Evolutionary conservation across 2,797 vertebrate genomes (phyloP).

Genomic region (Anolis apletophallus): DNA sequence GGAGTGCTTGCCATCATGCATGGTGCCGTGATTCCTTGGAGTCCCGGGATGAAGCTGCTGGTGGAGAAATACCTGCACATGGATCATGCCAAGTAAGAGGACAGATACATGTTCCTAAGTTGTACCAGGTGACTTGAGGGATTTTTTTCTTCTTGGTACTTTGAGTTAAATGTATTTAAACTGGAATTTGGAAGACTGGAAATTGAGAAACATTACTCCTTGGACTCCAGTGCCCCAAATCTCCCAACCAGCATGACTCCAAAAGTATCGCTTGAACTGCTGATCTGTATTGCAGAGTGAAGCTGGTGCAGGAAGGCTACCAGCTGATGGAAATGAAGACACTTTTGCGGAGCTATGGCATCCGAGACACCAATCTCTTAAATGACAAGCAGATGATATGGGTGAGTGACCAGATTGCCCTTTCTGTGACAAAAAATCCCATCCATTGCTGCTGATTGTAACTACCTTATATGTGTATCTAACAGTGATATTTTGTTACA

Average conservation of each 20-base stretch:
- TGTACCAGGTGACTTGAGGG: not conserved
- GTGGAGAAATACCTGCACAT: slow-evolving; percentile 91
- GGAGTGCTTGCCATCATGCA: slow-evolving; percentile 95
- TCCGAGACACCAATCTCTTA: slow-evolving; percentile 90
- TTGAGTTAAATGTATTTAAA: not conserved
- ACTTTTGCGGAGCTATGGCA: slow-evolving; percentile 90
- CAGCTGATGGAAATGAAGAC: slow-evolving; percentile 95
- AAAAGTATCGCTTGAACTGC: too few relatives aligned
- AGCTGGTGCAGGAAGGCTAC: slow-evolving; percentile 92
- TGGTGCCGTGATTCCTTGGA: slow-evolving; percentile 93
- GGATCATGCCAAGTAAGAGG: slow-evolving; percentile 91
- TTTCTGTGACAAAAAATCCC: not conserved
- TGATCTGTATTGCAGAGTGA: slow-evolving; percentile 80
- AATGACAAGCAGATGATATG: slow-evolving; percentile 87
- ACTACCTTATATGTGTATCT: not conserved
- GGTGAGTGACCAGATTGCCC: slow-evolving; percentile 74
- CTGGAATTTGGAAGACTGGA: not conserved
- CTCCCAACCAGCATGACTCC: too few relatives aligned
- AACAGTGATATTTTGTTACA: not conserved
- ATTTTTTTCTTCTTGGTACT: not conserved
- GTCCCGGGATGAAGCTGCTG: slow-evolving; percentile 87
- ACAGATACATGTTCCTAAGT: not conserved
- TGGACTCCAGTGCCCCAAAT: too few relatives aligned
- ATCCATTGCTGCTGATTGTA: not conserved
- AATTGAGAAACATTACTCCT: not conserved